Conservation (phyloP, 2,797 vertebrate genomes). For the Botia kubotai region DNA sequence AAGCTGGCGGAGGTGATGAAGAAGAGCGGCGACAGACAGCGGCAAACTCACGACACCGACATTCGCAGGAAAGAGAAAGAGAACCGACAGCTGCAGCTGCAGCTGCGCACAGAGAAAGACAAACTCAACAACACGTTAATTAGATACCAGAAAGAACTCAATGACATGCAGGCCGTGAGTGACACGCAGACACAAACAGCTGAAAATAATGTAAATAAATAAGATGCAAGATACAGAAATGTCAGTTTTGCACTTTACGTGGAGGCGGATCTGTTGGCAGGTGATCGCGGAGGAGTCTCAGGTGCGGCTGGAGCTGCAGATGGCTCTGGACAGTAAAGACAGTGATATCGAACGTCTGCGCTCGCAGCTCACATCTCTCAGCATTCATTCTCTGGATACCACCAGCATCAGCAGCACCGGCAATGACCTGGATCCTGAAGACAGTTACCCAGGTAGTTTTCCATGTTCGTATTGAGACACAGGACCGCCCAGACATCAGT, state of each 20-base stretch:
- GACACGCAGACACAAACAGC: not conserved
- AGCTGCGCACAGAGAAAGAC: conserved; percentile 87
- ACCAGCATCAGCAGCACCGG: conserved; percentile 88
- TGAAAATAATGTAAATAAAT: too few relatives aligned
- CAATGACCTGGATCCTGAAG: conserved; percentile 86
- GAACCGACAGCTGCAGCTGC: conserved; percentile 93
- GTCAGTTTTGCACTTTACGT: too few relatives aligned
- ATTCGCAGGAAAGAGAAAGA: conserved; percentile 93
- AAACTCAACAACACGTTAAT: conserved; percentile 93
- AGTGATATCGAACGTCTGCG: conserved; percentile 97
- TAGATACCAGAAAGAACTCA: conserved; percentile 93
- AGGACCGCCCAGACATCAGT: not conserved
- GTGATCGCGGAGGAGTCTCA: conserved; percentile 92
- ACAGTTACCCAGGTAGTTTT: conserved; percentile 91
- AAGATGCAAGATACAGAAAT: too few relatives aligned
- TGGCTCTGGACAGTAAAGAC: conserved; percentile 96
- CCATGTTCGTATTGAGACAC: not conserved
- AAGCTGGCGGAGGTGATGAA: conserved; percentile 98
- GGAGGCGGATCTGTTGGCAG: conserved; percentile 69
- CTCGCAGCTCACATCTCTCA: conserved; percentile 88
- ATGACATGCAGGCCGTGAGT: conserved; percentile 98
- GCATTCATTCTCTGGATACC: conserved; percentile 88
- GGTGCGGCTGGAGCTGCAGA: conserved; percentile 91
- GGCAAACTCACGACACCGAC: conserved; percentile 83
- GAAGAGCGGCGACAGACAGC: conserved; percentile 76